Conservation (phyloP, 2,797 vertebrate species). For the Cyprinodon diabolis region DNA sequence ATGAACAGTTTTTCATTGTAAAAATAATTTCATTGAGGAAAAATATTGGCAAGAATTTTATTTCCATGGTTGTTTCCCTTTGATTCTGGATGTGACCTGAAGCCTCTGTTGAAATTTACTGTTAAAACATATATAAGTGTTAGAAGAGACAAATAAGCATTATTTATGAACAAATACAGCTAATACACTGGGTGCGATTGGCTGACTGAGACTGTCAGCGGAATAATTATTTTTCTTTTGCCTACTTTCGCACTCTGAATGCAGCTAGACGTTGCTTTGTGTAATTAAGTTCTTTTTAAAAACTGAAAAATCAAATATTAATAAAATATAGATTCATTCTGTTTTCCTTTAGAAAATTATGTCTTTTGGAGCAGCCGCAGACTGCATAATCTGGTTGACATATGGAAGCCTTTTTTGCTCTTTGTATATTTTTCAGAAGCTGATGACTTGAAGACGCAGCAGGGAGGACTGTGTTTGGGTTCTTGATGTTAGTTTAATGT, state of each 20-base stretch:
- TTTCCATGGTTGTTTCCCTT: neutral
- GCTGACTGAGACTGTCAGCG: neutral
- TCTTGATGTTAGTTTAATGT: conserved; percentile 2
- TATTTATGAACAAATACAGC: neutral
- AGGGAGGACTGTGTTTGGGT: neutral
- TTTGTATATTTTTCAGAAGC: neutral
- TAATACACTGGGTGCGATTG: neutral
- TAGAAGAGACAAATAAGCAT: neutral
- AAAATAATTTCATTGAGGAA: neutral
- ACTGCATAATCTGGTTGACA: too few species aligned
- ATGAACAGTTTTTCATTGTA: neutral
- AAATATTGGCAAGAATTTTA: neutral
- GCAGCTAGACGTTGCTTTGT: neutral
- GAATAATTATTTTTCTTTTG: neutral
- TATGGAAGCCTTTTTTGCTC: neutral
- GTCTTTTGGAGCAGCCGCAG: neutral
- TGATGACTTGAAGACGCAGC: neutral
- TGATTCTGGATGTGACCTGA: neutral
- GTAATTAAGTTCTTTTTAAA: neutral
- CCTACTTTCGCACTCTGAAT: neutral
- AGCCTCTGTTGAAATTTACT: neutral
- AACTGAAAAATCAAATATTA: neutral
- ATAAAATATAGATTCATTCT: neutral
- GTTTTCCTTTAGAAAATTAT: neutral
- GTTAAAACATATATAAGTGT: neutral